These are phyloP conservation scores for Stylophora pistillata DNA, from an alignment of 64 coral and sea anemone species.

Conservation along the genomic window DNA sequence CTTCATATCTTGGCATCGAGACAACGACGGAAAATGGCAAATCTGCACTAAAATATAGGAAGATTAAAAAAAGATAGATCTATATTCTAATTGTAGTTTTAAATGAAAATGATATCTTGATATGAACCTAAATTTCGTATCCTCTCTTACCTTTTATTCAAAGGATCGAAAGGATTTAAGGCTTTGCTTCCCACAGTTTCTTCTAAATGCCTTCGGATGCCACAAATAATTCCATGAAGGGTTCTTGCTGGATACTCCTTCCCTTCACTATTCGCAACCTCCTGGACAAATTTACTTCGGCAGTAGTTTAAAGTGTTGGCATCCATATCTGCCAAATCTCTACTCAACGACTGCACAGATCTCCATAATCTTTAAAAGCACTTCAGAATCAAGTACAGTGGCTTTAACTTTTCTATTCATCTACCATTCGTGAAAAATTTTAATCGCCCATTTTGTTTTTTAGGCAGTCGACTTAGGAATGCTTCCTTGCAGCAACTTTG, in stretches of 20 bases:
- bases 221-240: conserved; percentile 58
- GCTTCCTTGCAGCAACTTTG: conserved; percentile 20
- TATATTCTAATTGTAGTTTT: too few species aligned
- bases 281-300: conserved; percentile 66
- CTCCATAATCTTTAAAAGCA: conserved; percentile 75
- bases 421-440: conserved; percentile 66
- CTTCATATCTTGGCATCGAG: conserved; percentile 6
- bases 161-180: too few species aligned
- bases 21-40: neutral
- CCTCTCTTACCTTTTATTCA: too few species aligned
- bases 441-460: conserved; percentile 53
- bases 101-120: too few species aligned
- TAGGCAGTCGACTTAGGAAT: conserved; percentile 31
- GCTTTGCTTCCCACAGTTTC: too few species aligned
- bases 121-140: too few species aligned
- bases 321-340: conserved; percentile 46
- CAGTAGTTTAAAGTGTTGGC: conserved; percentile 67
- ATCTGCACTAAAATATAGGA: neutral
- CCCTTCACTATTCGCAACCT: conserved; percentile 70
- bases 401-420: conserved; percentile 71
- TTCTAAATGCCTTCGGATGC: too few species aligned
- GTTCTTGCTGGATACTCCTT: conserved; percentile 60
- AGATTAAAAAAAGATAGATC: too few species aligned
- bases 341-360: conserved; percentile 66
- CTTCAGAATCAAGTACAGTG: conserved; percentile 63